Base-by-base conservation (phyloP, 2,797 vertebrate species). In the Rhyacichthys aspro region DNA sequence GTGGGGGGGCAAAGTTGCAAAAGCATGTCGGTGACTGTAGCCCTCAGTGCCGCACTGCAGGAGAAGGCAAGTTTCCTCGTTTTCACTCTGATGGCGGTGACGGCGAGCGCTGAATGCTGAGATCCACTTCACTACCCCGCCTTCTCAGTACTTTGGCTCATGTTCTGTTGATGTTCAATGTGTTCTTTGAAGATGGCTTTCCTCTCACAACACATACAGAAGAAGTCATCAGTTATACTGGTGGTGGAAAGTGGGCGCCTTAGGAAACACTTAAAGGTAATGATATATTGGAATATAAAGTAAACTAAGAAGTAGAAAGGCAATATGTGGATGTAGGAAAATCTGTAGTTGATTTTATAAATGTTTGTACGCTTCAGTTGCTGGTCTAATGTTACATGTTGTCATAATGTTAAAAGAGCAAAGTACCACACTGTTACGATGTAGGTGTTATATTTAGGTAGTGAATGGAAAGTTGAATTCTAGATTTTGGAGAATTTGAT, bases 1-100 rank as follows among this genome's bases (percentile, higher is more conserved):
- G 3, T 1, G 47, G 18, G 54, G n/a, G 55, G 34, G 42, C 34
- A 48, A 47, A 64, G 66, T 69, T 77, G 52, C 9, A 1, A 57
- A 54, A 76, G 64, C 81, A 81, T 80, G 78, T 82, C 72, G 59
- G 76, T 78, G 76, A 73, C 67, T 76, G 65, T 70, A 70, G 48
- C 61, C 72, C 63, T 76, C 67, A 61, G 39, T 74, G 72, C 58
- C 19, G 60, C 75, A 81, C 74, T 78, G 78, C 80, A 28, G 75
- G 78, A 70, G 54, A 68, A 59, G 56, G 48, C 44, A 23, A 49
- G 70, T 74, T 69, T 54, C 53, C 60, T 59, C 9, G 34, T 53
- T 62, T 49, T 74, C 67, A 59, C 55, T 63, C 47, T 71, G 65
- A 74, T 57, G 61, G 65, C 23, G 57, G 49, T 63, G 72, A 79